These are phyloP conservation scores for Dufourea novaeangliae DNA, from an alignment of 1,140 invertebrate species.

Conservation along the genomic window DNA sequence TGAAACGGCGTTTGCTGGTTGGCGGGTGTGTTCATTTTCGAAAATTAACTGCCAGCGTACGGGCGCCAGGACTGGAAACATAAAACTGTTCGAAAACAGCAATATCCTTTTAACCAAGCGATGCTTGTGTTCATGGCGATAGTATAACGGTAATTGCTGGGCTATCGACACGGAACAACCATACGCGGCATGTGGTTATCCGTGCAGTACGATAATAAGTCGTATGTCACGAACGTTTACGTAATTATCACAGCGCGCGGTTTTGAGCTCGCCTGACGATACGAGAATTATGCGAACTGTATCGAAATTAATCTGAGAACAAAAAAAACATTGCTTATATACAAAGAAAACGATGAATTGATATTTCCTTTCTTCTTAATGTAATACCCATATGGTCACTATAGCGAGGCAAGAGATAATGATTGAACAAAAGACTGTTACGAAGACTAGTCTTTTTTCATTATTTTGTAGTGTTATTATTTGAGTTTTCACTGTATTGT, in stretches of 20 bases:
- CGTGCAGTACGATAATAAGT: constrained; percentile 38
- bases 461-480: too few species aligned
- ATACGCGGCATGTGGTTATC: background rate
- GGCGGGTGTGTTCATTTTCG: background rate
- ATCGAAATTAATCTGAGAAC: background rate
- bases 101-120: background rate
- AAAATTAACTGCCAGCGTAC: background rate
- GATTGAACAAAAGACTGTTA: too few species aligned
- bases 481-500: too few species aligned
- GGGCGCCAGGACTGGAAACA: background rate
- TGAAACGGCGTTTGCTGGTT: background rate
- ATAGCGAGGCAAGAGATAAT: too few species aligned
- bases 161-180: constrained; percentile 39
- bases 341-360: too few species aligned
- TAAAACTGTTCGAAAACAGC: background rate
- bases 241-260: constrained; percentile 14
- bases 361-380: too few species aligned
- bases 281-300: constrained; percentile 19
- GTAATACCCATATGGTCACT: too few species aligned
- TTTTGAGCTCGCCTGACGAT: constrained; percentile 12
- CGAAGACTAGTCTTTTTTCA: too few species aligned
- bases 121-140: constrained; percentile 12
- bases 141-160: constrained; percentile 39
- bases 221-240: constrained; percentile 15
- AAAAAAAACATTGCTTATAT: background rate